Conservation (phyloP, 2,888 invertebrate genomes). For the Tetragonula carbonaria region DNA sequence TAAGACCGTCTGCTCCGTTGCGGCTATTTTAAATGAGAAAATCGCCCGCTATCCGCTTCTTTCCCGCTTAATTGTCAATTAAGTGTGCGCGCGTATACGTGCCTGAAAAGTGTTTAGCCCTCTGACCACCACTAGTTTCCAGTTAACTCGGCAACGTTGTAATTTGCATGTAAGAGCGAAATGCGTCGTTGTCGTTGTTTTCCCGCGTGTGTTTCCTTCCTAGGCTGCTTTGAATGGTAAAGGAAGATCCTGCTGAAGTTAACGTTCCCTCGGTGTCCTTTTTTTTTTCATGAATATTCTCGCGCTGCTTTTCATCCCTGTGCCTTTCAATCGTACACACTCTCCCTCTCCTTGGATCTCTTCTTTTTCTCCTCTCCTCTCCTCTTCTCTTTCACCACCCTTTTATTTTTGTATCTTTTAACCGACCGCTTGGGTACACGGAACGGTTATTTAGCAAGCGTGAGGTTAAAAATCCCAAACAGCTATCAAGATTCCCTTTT, state of each 20-base stretch:
- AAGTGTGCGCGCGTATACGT: constrained; percentile 10
- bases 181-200: not conserved
- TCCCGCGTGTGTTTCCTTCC: constrained; percentile 16
- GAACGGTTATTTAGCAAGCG: not conserved
- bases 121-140: not conserved
- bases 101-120: constrained; percentile 31
- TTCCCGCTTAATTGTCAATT: constrained; percentile 44
- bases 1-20: not conserved
- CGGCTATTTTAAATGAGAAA: constrained; percentile 22
- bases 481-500: constrained; percentile 1
- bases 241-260: constrained; percentile 38
- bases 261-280: constrained; percentile 22
- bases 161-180: constrained; percentile 41
- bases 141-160: constrained; percentile 25
- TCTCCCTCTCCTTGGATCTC: not conserved
- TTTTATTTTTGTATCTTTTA: not conserved
- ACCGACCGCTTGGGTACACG: constrained; percentile 17
- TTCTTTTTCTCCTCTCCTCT: not conserved
- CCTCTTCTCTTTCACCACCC: not conserved
- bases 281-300: constrained; percentile 53
- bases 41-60: not conserved
- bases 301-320: not conserved
- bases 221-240: constrained; percentile 48
- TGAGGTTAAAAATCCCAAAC: constrained; percentile 7
- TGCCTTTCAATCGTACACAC: not conserved